Evolutionary conservation across 2,797 vertebrate genomes (phyloP).

Genomic region (Intellagama lesueurii): DNA sequence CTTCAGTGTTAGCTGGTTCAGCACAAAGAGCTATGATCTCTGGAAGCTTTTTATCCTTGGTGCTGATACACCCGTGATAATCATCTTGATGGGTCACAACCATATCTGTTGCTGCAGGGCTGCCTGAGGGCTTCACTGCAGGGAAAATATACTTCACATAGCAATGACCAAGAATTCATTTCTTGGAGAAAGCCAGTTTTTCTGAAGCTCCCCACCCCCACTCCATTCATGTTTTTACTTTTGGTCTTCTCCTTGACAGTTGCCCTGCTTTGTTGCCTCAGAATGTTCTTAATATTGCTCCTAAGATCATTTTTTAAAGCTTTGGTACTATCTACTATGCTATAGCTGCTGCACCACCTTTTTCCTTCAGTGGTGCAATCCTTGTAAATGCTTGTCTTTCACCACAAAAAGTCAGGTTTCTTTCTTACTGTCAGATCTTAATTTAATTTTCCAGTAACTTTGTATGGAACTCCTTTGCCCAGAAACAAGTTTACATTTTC

Average conservation of each 20-base stretch:
- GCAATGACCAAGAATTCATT: conserved; percentile 24
- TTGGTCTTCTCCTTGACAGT: background rate
- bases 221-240: background rate
- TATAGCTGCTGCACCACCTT: background rate
- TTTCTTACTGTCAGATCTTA: conserved; percentile 19
- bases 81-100: conserved; percentile 17
- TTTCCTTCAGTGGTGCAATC: background rate
- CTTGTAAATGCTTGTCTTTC: conserved; percentile 20
- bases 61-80: conserved; percentile 17
- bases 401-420: conserved; percentile 9
- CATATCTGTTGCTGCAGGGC: background rate
- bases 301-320: background rate
- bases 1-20: conserved; percentile 11
- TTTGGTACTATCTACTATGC: background rate
- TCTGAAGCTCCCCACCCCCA: background rate
- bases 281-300: background rate
- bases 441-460: conserved; percentile 18
- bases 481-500: background rate
- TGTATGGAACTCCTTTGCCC: conserved; percentile 27
- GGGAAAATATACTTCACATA: conserved; percentile 18
- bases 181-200: conserved; percentile 4
- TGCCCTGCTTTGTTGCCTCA: background rate
- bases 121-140: background rate
- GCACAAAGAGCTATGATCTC: conserved; percentile 13
- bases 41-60: conserved; percentile 38